A percentile compares a stretch with the other conserved stretches of the same genome.
These are phyloP conservation scores for Gallinago jamesoni DNA, from an alignment of 2,113 vertebrate genomes.

Conservation along the genomic window DNA sequence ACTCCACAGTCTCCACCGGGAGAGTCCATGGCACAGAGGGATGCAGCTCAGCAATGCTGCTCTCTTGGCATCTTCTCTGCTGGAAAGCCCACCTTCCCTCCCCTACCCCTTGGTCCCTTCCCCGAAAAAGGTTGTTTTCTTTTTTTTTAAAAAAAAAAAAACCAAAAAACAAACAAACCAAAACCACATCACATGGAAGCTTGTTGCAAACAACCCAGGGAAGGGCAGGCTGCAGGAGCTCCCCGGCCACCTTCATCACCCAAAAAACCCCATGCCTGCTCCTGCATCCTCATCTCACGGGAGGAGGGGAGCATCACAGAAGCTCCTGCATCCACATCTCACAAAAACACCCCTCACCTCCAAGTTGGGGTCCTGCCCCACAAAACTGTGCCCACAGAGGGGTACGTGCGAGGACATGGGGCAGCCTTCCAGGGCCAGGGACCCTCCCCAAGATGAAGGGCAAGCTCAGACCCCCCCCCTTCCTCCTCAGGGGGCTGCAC, in stretches of 20 bases:
- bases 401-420: rapidly evolving
- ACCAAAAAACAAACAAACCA: not conserved
- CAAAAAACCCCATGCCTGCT: not conserved
- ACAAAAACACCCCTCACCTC: not conserved
- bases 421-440: not conserved
- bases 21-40: rapidly evolving
- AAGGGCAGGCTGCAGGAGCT: not conserved
- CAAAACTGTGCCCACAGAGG: rapidly evolving
- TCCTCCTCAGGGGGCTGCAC: not conserved
- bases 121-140: not conserved
- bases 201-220: not conserved
- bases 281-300: too few species aligned
- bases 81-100: not conserved
- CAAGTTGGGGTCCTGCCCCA: rapidly evolving
- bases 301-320: too few species aligned
- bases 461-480: rapidly evolving
- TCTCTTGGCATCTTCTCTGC: rapidly evolving
- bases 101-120: not conserved
- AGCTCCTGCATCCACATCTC: too few species aligned
- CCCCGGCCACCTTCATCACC: not conserved
- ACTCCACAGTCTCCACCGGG: not conserved
- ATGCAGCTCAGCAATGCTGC: rapidly evolving
- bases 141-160: not conserved
- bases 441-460: not conserved
- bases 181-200: rapidly evolving